These are phyloP conservation scores for Pitta sordida DNA, from an alignment of 2,113 vertebrate genomes.

Conservation along the genomic window DNA sequence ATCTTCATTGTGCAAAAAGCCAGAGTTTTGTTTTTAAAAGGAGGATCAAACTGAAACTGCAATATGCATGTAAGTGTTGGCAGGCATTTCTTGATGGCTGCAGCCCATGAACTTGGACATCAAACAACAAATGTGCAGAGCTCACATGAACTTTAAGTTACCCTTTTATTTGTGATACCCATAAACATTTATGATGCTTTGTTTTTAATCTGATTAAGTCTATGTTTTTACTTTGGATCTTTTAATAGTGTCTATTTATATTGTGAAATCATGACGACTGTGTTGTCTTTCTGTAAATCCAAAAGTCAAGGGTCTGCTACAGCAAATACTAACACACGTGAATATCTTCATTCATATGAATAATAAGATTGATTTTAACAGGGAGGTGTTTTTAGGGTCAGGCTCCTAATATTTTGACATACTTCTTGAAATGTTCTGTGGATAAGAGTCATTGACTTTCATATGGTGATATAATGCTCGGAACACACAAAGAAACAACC, in stretches of 20 bases:
- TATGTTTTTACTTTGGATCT: neutral
- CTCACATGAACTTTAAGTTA: conserved; percentile 18
- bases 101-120: conserved; percentile 2
- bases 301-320: conserved; percentile 12
- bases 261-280: conserved; percentile 48
- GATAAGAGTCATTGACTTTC: neutral
- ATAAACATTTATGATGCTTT: conserved; percentile 40
- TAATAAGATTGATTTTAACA: conserved; percentile 13
- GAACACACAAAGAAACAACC: neutral
- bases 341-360: neutral
- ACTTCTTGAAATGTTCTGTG: conserved; percentile 18
- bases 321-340: conserved; percentile 20
- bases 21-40: conserved; percentile 18
- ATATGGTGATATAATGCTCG: conserved; percentile 14
- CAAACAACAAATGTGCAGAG: conserved; percentile 14
- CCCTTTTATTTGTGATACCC: conserved; percentile 18
- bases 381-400: neutral
- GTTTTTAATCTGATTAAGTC: conserved; percentile 19
- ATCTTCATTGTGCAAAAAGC: conserved; percentile 19
- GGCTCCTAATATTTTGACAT: conserved; percentile 40
- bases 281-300: neutral
- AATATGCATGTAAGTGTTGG: neutral
- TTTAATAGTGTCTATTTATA: conserved; percentile 37
- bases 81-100: neutral
- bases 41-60: conserved; percentile 8